Conservation (phyloP, 2,888 invertebrate genomes). For the Ichneumoninae sp. region DNA sequence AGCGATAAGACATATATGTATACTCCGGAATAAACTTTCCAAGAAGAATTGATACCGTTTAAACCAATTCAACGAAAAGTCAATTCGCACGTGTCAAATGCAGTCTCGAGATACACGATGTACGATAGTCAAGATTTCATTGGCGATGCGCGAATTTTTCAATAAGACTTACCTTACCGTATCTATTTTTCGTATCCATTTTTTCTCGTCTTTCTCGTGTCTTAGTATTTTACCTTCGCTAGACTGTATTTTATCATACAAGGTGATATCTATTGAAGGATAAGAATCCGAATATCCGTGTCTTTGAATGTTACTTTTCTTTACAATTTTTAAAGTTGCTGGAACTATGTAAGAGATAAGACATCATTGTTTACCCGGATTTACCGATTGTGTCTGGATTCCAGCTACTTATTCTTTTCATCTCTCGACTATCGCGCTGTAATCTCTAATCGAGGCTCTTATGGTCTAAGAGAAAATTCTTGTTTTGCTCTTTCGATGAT, state of each 20-base stretch:
- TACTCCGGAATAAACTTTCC: neutral
- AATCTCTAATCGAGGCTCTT: neutral
- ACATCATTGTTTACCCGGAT: no score
- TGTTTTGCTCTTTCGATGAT: neutral
- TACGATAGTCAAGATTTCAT: conserved; percentile 16
- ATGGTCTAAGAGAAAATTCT: neutral
- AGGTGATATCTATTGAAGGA: neutral
- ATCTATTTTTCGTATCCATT: neutral
- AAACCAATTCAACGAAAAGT: neutral
- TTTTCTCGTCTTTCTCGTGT: neutral
- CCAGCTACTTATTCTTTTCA: neutral
- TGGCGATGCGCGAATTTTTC: neutral
- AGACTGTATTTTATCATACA: neutral
- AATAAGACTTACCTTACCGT: neutral
- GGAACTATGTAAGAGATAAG: neutral
- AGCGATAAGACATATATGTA: conserved; percentile 33
- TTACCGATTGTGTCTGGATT: no score
- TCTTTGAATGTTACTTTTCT: neutral
- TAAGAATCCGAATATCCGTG: neutral
- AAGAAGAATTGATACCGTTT: conserved; percentile 9
- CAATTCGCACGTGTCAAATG: neutral
- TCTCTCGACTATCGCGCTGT: neutral
- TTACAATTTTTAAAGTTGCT: neutral
- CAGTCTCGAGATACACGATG: neutral
- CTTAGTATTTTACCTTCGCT: neutral